Evolutionary conservation across 2,113 vertebrate genomes (phyloP).

Genomic region (Varanus komodoensis): DNA sequence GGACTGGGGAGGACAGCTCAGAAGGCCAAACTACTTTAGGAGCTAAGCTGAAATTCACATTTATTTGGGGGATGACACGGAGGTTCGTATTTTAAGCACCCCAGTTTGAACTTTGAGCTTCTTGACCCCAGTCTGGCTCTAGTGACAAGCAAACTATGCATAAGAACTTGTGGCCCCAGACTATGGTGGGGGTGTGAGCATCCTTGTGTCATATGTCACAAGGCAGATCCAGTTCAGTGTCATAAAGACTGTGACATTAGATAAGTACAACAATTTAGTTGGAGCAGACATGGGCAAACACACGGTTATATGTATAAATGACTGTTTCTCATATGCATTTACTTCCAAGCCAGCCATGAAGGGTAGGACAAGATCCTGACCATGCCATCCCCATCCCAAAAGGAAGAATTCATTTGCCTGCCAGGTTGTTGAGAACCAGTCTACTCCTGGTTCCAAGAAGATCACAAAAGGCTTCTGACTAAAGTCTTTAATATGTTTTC

Average conservation of each 20-base stretch:
- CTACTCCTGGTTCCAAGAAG: no score
- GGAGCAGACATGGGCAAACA: background rate
- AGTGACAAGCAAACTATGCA: background rate
- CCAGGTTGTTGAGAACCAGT: no score
- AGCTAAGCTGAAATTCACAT: background rate
- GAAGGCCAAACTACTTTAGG: background rate
- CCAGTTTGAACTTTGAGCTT: background rate
- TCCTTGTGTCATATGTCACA: background rate
- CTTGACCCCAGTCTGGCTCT: background rate
- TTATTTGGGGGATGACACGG: background rate
- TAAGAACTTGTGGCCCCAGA: background rate
- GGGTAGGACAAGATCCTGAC: no score
- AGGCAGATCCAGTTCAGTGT: background rate
- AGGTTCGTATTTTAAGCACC: background rate
- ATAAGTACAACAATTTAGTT: background rate
- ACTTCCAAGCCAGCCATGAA: background rate
- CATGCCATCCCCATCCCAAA: no score
- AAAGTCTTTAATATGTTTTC: no score
- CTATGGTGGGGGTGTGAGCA: background rate
- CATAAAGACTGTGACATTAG: background rate
- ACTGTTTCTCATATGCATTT: no score
- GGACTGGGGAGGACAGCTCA: background rate
- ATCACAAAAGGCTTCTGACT: no score
- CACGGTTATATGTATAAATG: background rate
- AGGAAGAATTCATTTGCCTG: no score